These are phyloP conservation scores for Ricordea florida DNA, from an alignment of 92 coral and sea anemone species.

Conservation along the genomic window DNA sequence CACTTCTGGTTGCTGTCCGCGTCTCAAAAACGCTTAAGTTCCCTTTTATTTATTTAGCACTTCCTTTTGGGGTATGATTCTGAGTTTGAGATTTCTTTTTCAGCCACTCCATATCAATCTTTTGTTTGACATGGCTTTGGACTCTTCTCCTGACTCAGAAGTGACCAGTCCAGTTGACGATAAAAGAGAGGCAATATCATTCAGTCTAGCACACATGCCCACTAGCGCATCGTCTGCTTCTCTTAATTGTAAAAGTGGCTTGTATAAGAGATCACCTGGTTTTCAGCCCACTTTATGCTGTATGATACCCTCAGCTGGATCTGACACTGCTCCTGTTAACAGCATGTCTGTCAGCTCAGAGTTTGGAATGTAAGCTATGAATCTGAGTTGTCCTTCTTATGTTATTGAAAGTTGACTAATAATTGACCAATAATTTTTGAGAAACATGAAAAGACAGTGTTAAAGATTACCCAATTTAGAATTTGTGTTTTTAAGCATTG, in stretches of 20 bases:
- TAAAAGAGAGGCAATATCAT: slow-evolving; percentile 14
- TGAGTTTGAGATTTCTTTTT: background rate
- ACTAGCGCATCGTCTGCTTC: slow-evolving; percentile 33
- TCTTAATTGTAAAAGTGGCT: slow-evolving; percentile 72
- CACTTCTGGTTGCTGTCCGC: no score
- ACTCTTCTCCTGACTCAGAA: slow-evolving; percentile 36
- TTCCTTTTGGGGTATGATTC: background rate
- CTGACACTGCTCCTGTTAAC: slow-evolving; percentile 76
- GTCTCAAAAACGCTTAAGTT: no score
- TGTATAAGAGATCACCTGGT: slow-evolving; percentile 84
- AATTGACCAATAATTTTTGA: no score
- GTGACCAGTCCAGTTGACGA: slow-evolving; percentile 43
- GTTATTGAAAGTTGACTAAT: no score
- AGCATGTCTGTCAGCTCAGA: slow-evolving; percentile 85
- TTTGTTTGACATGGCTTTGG: slow-evolving; percentile 20
- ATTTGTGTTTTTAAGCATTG: no score
- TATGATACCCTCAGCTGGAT: slow-evolving; percentile 48
- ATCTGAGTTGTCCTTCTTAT: no score
- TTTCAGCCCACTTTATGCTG: slow-evolving; percentile 92
- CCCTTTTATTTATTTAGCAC: no score
- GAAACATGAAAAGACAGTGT: no score
- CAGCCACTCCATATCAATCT: slow-evolving; percentile 68
- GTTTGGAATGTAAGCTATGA: slow-evolving; percentile 88
- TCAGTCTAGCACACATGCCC: slow-evolving; percentile 1
- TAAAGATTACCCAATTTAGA: no score